These are phyloP conservation scores for Schlechtendalia chinensis DNA, from an alignment of 1,140 invertebrate genomes.

Conservation along the genomic window DNA sequence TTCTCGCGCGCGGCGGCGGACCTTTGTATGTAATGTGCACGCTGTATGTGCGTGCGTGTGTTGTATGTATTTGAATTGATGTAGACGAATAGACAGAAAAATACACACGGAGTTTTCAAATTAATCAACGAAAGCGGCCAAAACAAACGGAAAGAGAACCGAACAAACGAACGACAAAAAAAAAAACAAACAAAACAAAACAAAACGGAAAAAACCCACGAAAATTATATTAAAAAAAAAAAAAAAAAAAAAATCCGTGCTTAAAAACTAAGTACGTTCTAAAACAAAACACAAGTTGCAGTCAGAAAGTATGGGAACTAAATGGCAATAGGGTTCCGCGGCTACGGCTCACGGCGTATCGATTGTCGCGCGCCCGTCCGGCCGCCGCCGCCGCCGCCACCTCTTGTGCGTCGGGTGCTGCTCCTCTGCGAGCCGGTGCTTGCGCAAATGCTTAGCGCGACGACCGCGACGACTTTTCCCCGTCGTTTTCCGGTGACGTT, in stretches of 20 bases:
- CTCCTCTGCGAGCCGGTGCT: slow-evolving; percentile 20
- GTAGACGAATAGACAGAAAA: background rate
- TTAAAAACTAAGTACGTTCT: slow-evolving; percentile 48
- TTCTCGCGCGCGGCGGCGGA: background rate
- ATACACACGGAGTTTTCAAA: slow-evolving; percentile 10
- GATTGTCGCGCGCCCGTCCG: slow-evolving; percentile 13
- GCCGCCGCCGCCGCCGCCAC: background rate
- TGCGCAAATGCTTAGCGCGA: background rate
- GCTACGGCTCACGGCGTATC: slow-evolving; percentile 22
- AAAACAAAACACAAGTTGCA: slow-evolving; percentile 49
- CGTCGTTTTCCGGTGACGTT: no score
- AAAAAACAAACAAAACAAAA: background rate
- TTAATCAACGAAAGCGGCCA: slow-evolving; percentile 31
- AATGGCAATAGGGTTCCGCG: slow-evolving; percentile 41
- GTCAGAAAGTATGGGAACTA: slow-evolving; percentile 49
- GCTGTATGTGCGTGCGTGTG: background rate
- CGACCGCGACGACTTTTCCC: no score
- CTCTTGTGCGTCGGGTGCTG: background rate
- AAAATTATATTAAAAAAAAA: slow-evolving; percentile 3
- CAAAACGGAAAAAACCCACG: background rate
- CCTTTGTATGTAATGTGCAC: background rate
- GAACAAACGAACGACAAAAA: background rate
- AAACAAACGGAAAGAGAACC: background rate
- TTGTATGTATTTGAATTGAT: slow-evolving; percentile 3
- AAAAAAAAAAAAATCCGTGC: slow-evolving; percentile 48